Evolutionary conservation across 2,797 vertebrate species (phyloP).

Genomic region (Periparus ater): DNA sequence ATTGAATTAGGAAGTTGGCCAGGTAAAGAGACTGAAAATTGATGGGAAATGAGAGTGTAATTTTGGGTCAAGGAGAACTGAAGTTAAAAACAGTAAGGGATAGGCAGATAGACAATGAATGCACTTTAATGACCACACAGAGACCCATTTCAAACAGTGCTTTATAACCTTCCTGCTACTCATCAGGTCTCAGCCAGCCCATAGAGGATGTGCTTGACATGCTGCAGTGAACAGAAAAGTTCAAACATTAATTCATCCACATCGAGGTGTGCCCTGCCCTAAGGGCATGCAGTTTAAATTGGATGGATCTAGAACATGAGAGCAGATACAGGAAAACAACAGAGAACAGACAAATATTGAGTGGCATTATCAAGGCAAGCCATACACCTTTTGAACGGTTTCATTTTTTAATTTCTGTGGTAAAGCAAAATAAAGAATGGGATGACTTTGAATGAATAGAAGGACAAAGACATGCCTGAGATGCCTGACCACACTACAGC

Average conservation of each 20-base stretch:
- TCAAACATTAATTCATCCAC: conserved; percentile 25
- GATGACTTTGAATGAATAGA: neutral
- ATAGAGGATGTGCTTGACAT: neutral
- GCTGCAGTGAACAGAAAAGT: conserved; percentile 17
- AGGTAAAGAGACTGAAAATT: neutral
- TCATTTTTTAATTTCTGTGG: neutral
- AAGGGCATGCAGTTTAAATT: neutral
- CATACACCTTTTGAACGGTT: neutral
- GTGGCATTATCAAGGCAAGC: neutral
- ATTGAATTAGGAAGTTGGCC: neutral
- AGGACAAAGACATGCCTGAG: neutral
- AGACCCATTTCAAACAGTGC: conserved; percentile 22
- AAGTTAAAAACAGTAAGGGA: conserved; percentile 17
- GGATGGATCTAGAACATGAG: neutral
- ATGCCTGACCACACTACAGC: neutral
- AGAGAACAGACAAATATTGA: neutral
- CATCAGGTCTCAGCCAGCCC: conserved; percentile 8
- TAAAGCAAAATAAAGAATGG: neutral
- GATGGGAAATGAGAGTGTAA: neutral
- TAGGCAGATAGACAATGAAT: conserved; percentile 11
- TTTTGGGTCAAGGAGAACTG: conserved; percentile 47
- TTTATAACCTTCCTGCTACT: conserved; percentile 26
- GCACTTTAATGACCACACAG: conserved; percentile 22
- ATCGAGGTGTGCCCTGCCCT: neutral
- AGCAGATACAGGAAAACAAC: neutral